These are phyloP conservation scores for Phalacrocorax brasilianus DNA, from an alignment of 2,113 vertebrate genomes.

Conservation along the genomic window DNA sequence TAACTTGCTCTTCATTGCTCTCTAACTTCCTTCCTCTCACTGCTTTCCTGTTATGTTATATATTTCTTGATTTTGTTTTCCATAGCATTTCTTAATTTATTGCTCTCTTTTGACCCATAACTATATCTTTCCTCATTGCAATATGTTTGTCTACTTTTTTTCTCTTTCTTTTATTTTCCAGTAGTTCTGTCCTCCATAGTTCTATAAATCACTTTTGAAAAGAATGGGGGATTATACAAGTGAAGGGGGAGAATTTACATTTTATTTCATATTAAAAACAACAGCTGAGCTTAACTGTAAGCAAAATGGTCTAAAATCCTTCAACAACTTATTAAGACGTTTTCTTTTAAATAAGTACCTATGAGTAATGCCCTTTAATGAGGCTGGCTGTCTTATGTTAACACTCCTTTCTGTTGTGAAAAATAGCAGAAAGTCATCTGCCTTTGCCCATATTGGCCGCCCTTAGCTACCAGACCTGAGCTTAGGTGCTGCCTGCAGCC, in stretches of 20 bases:
- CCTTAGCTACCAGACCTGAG: background rate
- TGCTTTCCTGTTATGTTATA: background rate
- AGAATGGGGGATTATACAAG: background rate
- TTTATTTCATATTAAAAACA: background rate
- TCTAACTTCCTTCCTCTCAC: background rate
- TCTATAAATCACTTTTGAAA: background rate
- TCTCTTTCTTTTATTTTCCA: background rate
- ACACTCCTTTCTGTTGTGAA: background rate
- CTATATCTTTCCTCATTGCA: background rate
- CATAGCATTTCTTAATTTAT: background rate
- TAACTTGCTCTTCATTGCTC: background rate
- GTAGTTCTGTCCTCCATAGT: background rate
- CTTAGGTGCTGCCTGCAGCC: background rate
- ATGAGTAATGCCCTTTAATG: background rate
- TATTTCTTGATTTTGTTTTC: background rate
- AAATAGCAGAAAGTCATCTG: background rate
- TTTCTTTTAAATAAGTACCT: background rate
- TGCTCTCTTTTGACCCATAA: background rate
- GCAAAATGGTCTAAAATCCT: background rate
- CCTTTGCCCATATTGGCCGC: background rate
- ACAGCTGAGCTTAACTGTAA: background rate
- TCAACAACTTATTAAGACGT: background rate
- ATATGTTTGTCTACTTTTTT: background rate
- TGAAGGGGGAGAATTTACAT: background rate
- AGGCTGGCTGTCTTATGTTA: background rate